Base-by-base conservation (phyloP, 2,888 invertebrate genomes). In the Dilophus febrilis region DNA sequence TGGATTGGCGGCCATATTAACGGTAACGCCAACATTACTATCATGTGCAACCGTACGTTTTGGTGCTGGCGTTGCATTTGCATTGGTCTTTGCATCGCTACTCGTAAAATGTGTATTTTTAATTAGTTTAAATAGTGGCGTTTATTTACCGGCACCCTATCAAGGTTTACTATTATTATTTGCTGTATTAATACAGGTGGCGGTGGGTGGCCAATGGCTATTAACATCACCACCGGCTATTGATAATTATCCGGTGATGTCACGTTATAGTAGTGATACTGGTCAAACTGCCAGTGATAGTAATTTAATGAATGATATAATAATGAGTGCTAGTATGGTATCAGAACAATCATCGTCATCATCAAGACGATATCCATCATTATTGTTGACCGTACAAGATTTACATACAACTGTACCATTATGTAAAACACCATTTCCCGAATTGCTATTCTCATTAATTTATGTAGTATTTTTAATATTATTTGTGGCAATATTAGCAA, bases 71-170 rank as follows among this genome's bases (percentile, higher is more conserved):
- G 74, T 83, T 13, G 72, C 86, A 8, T 82, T 85, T 50, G 80
- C 87, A 39, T 70, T 91, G 41, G 83, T 90, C 44, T 92, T 91
- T 61, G 84, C 88, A 31, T 83, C 91, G 1, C 70, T 94, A 37
- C 71, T 94, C 50, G 92, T 92, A 47, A 92, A 94, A 65, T 85
- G 90, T 61, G 87, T 92, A 49, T 91, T 92, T 59, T 72, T 92
- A 44, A 75, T 92, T 49, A 88, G 90, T 55, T 72, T 91, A 45
- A 88, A 91, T 62, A 79, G 84, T 40, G 88, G 85, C 45, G 87
- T 90, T 37, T 91, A 92, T 57, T 68, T 92, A 40, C 90, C 90
- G 40, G 88, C 91, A 7, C 82, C 87, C 12, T 92, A 92, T 62
- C 92, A 92, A 65, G 83, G 78, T 46, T 71, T 92, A 22, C 70